Evolutionary conservation across 2,113 vertebrate genomes (phyloP).

Genomic region (Drymodes brunneopygia): DNA sequence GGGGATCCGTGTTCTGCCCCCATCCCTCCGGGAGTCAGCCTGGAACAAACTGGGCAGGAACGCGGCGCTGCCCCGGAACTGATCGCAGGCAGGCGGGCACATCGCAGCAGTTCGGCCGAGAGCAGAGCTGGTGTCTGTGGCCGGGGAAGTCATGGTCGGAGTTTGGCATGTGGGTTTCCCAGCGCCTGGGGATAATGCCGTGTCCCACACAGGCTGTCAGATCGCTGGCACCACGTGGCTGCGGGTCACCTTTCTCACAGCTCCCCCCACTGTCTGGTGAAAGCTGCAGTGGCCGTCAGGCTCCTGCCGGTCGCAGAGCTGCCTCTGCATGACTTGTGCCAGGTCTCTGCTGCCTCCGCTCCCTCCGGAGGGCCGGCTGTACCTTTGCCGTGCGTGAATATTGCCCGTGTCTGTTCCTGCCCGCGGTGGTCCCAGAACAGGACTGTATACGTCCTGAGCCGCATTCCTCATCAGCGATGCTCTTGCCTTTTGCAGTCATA

Average conservation of each 20-base stretch:
- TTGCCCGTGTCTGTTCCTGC: background rate
- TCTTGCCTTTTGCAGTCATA: background rate
- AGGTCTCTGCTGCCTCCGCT: background rate
- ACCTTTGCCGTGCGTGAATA: background rate
- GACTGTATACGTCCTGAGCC: background rate
- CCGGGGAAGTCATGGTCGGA: rapidly evolving
- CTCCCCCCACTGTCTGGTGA: background rate
- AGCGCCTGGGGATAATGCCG: rapidly evolving
- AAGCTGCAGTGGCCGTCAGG: background rate
- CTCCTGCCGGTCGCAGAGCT: background rate
- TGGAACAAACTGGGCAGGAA: background rate
- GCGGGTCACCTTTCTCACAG: background rate
- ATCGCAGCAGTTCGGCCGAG: rapidly evolving
- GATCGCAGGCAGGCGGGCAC: background rate
- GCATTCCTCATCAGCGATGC: rapidly evolving
- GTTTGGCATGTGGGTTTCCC: rapidly evolving
- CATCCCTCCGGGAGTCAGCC: rapidly evolving
- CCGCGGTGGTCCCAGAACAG: no score
- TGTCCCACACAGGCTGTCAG: background rate
- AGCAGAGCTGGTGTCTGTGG: background rate
- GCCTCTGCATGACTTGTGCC: background rate
- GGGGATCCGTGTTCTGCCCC: rapidly evolving
- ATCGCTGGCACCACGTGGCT: background rate
- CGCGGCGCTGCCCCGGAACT: background rate
- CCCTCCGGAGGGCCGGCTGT: background rate